phyloP scores from a whole-genome alignment of 2,113 vertebrate genomes.

The Pica pica region DNA sequence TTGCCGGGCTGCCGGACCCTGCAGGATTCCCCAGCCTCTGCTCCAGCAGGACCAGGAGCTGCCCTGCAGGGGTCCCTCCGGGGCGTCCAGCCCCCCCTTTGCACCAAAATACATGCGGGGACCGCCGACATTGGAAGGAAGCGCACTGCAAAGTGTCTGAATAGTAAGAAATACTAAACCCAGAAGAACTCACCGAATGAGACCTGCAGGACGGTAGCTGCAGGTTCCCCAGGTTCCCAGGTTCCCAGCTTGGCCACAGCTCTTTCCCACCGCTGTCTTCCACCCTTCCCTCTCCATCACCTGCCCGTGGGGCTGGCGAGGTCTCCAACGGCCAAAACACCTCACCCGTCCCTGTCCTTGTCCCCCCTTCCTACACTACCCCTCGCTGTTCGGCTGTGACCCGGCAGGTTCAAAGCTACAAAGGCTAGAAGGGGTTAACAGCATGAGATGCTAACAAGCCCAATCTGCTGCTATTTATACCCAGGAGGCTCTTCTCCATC shows the following conservation, averaged over 20 bases:
- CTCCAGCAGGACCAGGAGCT: not conserved
- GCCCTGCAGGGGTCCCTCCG: not conserved
- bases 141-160: fast-evolving
- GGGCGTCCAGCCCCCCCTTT: not conserved
- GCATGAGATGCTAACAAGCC: not conserved
- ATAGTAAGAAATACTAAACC: not conserved
- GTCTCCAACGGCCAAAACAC: not conserved
- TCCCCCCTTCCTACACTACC: not conserved
- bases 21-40: not conserved
- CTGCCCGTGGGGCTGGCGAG: fast-evolving
- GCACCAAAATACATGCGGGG: not conserved
- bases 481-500: conserved; percentile 13
- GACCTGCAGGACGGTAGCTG: not conserved
- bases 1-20: not conserved
- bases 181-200: fast-evolving
- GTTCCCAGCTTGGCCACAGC: not conserved
- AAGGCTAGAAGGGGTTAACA: conserved; percentile 9
- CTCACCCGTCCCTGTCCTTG: not conserved
- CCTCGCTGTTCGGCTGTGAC: fast-evolving
- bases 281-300: not conserved
- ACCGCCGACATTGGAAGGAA: not conserved
- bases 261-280: fast-evolving
- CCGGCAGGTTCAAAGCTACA: not conserved
- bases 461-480: conserved; percentile 55
- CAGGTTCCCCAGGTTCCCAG: fast-evolving